A percentile compares a stretch with the other conserved stretches of the same genome.
phyloP scores from a whole-genome alignment of 2,113 vertebrate genomes.

The Hiodon tergisus region DNA sequence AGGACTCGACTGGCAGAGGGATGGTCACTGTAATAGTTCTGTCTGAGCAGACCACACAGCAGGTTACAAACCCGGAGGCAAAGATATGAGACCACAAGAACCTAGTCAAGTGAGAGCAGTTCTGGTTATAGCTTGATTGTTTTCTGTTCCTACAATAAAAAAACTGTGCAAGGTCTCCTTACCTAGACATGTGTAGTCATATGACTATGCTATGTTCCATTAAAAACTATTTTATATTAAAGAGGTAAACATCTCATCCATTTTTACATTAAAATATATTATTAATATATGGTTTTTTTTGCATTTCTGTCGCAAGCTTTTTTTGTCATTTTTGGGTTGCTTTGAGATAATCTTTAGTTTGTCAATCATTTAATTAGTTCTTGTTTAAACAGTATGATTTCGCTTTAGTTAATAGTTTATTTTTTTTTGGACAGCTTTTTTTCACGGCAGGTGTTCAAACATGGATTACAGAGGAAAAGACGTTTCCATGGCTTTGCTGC shows the following conservation, averaged over 20 bases:
- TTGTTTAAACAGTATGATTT: too few species aligned
- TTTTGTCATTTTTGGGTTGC: too few species aligned
- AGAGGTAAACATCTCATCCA: neutral
- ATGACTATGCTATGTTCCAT: neutral
- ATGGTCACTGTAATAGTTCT: constrained; percentile 10
- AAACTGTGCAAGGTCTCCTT: neutral
- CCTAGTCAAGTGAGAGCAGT: constrained; percentile 22
- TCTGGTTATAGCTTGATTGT: constrained; percentile 23
- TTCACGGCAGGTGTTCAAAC: too few species aligned
- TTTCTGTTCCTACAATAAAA: neutral
- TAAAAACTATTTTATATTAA: neutral
- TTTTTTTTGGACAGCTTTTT: too few species aligned
- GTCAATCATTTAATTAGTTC: too few species aligned
- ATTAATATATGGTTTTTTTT: too few species aligned
- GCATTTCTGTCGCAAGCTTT: too few species aligned
- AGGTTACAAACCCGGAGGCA: neutral
- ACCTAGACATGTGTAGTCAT: neutral
- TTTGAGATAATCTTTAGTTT: too few species aligned
- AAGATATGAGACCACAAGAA: constrained; percentile 31
- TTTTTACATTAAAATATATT: too few species aligned
- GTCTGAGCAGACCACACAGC: constrained; percentile 35
- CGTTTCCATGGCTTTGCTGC: too few species aligned
- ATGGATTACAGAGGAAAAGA: too few species aligned
- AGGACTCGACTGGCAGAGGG: constrained; percentile 16
- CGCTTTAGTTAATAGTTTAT: too few species aligned